Evolutionary conservation across 2,797 vertebrate genomes (phyloP), one percentile per base, ranked within the genome.

Genomic region (Ctenopoma kingsleyae): DNA sequence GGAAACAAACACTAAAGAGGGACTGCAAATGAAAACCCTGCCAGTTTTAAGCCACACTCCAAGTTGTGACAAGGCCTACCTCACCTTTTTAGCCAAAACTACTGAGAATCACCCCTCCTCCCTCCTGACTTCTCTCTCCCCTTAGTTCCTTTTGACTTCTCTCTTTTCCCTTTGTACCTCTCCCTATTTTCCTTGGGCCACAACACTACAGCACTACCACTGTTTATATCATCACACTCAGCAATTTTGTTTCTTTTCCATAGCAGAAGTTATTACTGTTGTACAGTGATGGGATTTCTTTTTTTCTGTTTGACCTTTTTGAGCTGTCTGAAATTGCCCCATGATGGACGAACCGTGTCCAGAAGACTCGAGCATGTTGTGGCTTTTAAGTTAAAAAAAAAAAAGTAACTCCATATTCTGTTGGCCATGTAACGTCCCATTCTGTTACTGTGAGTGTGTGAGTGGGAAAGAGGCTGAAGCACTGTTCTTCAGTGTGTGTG

Each of bases 1-100:
- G 74, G 78, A 86, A 85, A 79, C 63, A 22, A 87, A 90, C 82
- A 87, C 81, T 87, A 74, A 75, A 83, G 80, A 85, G 85, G 67
- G 89, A 92, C 91, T 90, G 88, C 74, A 85, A 83, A 86, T 51
- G 78, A 84, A 84, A 92, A 91, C 84, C 91, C 93, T 94, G 92
- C 93, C 93, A 94, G 93, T 94, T 94, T 91, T 89, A 87, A 91
- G 92, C 92, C 94, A 92, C 92, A 91, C 84, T 87, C 87, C 85
- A 88, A 88, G 91, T 93, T 91, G 92, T 92, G 91, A 93, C 93
- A 81, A 94, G 94, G 94, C 92, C 95, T 95, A 95, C 95, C 95
- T 95, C 94, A 95, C 91, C 92, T 94, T 94, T 94, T 93, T 92
- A 94, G 92, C 94, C 91, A 92, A 94, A 95, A 95, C 95, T 95